Conservation (phyloP, 2,113 vertebrate species). For the Salminus brasiliensis region DNA sequence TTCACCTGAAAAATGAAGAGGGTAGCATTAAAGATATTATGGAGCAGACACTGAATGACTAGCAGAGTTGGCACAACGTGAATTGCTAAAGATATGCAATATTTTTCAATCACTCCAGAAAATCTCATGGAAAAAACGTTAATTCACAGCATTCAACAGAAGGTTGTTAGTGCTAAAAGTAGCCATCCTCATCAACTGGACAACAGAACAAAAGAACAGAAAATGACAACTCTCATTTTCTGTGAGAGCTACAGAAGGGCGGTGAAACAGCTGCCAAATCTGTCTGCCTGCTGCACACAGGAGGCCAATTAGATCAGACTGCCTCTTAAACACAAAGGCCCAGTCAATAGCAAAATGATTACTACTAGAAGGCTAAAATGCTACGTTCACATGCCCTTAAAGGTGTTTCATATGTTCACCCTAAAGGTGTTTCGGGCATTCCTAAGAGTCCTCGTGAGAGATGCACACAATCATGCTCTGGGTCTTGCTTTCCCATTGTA, state of each 20-base stretch:
- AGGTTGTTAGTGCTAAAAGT: constrained; percentile 14
- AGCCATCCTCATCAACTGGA: constrained; percentile 18
- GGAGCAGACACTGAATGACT: not conserved
- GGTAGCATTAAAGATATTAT: not conserved
- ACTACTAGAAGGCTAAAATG: not conserved
- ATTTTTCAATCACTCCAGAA: not conserved
- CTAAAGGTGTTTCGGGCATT: not conserved
- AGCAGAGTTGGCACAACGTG: not conserved
- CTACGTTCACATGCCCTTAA: constrained; percentile 14
- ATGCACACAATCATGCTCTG: not conserved
- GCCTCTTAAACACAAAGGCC: not conserved
- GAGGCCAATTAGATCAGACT: not conserved
- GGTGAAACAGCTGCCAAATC: not conserved
- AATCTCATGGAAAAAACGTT: not conserved
- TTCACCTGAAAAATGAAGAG: constrained; percentile 82
- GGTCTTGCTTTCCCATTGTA: not conserved
- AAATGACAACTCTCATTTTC: not conserved
- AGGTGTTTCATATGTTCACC: not conserved
- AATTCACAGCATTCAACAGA: not conserved
- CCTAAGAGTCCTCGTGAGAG: not conserved
- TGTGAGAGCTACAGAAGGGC: not conserved
- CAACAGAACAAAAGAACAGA: not conserved
- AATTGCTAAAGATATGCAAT: not conserved
- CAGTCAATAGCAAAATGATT: not conserved
- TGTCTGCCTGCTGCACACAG: not conserved